Percentiles rank a stretch among this genome's conserved stretches.
Evolutionary conservation across 2,113 vertebrate species (phyloP).

Genomic region (Gambusia affinis): DNA sequence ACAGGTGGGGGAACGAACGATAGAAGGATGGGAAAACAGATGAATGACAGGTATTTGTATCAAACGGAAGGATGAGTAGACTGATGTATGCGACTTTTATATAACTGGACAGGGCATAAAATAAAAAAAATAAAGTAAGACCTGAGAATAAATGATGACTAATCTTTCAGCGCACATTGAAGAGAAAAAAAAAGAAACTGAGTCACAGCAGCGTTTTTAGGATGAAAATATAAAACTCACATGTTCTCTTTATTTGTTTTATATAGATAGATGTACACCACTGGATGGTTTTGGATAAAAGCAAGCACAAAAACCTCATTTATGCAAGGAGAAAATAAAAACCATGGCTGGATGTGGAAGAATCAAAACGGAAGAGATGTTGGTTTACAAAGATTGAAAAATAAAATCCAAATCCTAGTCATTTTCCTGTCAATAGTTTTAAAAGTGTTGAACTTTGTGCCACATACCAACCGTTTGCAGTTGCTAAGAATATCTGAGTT

Average conservation of each 20-base stretch:
- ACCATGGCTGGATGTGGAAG: conserved; percentile 60
- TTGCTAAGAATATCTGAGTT: conserved; percentile 80
- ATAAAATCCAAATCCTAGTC: conserved; percentile 70
- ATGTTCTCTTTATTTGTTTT: conserved; percentile 84
- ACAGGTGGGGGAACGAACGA: no score
- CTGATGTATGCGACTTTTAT: no score
- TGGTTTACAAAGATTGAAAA: conserved; percentile 67
- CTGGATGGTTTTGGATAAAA: conserved; percentile 78
- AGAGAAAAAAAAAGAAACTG: background rate
- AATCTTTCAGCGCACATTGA: background rate
- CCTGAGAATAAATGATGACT: no score
- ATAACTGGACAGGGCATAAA: no score
- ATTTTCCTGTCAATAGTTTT: conserved; percentile 66
- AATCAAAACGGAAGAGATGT: conserved; percentile 55
- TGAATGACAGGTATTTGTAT: no score
- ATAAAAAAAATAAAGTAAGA: no score
- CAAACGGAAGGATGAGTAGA: no score
- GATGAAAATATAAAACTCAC: conserved; percentile 87
- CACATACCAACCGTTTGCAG: conserved; percentile 72
- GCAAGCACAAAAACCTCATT: conserved; percentile 77
- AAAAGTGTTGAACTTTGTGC: conserved; percentile 71
- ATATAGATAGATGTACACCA: conserved; percentile 83
- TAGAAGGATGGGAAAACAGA: no score
- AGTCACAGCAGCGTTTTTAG: conserved; percentile 51
- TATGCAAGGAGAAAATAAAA: conserved; percentile 71